Base-by-base conservation (phyloP, 2,888 invertebrate species). In the Protodeltote pygarga region DNA sequence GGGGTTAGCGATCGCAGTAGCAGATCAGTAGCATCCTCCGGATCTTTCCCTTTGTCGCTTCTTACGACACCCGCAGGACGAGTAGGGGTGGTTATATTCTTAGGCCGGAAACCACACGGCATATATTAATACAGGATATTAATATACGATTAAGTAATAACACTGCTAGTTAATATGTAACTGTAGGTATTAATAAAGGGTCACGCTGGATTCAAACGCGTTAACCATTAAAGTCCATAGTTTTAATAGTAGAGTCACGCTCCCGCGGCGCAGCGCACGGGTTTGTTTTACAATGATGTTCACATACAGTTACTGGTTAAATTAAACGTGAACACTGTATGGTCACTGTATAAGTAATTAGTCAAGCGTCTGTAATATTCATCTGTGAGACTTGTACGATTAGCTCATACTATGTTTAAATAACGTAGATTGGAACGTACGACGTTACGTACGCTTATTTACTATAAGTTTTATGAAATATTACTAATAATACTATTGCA, bases 191-290 rank as follows among this genome's bases (percentile, higher is more conserved):
- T 42, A 48, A 46, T 45, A 42, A 20, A 40, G 28, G 50, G 24
- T 25, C 46, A 35, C 25, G 33, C 31, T 57, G 68, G 57, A 70
- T 67, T 66, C 68, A 52, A 42, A 65, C 70, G 69, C 65, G 73
- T 74, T 74, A 73, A 75, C 71, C 70, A 79, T 72, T 72, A 69
- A 71, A 63, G 62, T 44, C 38, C 39, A 53, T 59, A 40, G 48
- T 61, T 75, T 87, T 84, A 82, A 85, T 75, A 87, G 78, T 75
- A 44, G 59, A 77, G 83, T 88, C 88, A 88, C 89, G 87, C 75
- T 65, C 50, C 41, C 61, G 58, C 58, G 57, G 69, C 35, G 41
- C 52, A 40, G 75, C 79, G 74, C 85, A 80, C 84, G 79, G 76
- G 77, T 78, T 75, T 76, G 78, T 79, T 83, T 81, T 78, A 79